Evolutionary conservation across 2,113 vertebrate species (phyloP).

Genomic region (Suricata suricatta): DNA sequence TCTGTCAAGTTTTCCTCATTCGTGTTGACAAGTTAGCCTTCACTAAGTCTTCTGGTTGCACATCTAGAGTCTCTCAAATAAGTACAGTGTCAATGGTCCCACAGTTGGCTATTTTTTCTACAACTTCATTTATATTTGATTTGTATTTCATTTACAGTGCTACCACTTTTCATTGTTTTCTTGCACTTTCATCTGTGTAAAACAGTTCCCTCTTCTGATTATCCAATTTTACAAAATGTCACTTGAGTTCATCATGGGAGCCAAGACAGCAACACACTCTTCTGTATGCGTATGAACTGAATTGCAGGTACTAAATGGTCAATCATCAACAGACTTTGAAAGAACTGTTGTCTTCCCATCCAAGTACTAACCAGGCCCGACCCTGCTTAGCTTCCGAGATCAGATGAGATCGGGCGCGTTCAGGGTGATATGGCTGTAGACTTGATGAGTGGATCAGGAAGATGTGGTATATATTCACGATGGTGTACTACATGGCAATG

Average conservation of each 20-base stretch:
- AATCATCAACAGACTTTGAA: neutral
- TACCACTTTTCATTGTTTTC: neutral
- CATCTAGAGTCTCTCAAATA: constrained; percentile 6
- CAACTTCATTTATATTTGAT: neutral
- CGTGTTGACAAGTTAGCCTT: neutral
- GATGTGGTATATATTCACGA: too few species aligned
- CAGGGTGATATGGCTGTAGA: too few species aligned
- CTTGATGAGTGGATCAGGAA: too few species aligned
- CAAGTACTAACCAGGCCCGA: too few species aligned
- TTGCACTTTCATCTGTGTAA: neutral
- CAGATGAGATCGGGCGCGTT: too few species aligned
- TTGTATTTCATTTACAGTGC: constrained; percentile 9
- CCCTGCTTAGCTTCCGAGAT: too few species aligned
- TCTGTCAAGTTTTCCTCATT: neutral
- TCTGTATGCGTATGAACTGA: neutral
- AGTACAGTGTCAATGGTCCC: neutral
- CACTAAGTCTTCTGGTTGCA: neutral
- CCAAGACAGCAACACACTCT: neutral
- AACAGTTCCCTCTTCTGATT: neutral
- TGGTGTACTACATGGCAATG: too few species aligned
- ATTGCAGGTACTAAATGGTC: neutral
- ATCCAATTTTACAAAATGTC: constrained; percentile 15
- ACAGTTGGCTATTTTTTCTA: neutral
- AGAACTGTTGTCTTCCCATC: neutral
- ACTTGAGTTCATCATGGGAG: neutral